Evolutionary conservation across 2,113 vertebrate species (phyloP).

Genomic region (Xenopus laevis): DNA sequence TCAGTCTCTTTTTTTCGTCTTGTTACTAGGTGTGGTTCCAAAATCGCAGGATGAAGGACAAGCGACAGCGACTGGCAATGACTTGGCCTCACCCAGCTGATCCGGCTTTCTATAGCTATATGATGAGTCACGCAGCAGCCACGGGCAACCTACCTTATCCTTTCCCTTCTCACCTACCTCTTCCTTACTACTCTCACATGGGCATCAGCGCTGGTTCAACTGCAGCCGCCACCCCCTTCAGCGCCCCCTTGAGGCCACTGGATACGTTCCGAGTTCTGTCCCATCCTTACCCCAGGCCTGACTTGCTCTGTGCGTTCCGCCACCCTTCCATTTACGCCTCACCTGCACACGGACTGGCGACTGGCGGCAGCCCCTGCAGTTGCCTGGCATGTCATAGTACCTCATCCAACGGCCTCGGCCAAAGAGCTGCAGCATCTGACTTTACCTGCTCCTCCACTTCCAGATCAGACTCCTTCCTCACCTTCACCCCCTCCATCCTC

Average conservation of each 20-base stretch:
- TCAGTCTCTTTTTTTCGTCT: no score
- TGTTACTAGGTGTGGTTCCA: conserved; percentile 92
- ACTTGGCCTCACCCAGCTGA: conserved; percentile 97
- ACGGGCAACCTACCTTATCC: conserved; percentile 91
- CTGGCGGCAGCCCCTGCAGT: conserved; percentile 82
- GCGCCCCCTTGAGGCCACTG: conserved; percentile 83
- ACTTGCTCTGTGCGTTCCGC: conserved; percentile 94
- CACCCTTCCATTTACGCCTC: conserved; percentile 87
- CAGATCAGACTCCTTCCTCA: conserved; percentile 92
- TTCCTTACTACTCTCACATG: conserved; percentile 93
- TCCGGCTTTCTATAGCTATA: conserved; percentile 96
- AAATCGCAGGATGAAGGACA: conserved; percentile 98
- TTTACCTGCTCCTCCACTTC: conserved; percentile 88
- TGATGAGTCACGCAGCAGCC: conserved; percentile 98
- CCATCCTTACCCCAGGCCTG: conserved; percentile 90
- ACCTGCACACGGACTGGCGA: conserved; percentile 81
- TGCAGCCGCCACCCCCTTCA: conserved; percentile 76
- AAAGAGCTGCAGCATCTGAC: conserved; percentile 81
- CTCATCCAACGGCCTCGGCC: conserved; percentile 76
- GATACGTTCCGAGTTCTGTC: conserved; percentile 93
- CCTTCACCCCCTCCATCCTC: conserved; percentile 91
- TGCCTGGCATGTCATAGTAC: conserved; percentile 88
- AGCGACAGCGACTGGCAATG: conserved; percentile 92
- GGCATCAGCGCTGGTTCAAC: conserved; percentile 78
- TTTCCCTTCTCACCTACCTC: conserved; percentile 91